Percentiles rank a stretch among this genome's conserved stretches.
Conservation (phyloP, 2,113 vertebrate species). For the Cygnus atratus region DNA sequence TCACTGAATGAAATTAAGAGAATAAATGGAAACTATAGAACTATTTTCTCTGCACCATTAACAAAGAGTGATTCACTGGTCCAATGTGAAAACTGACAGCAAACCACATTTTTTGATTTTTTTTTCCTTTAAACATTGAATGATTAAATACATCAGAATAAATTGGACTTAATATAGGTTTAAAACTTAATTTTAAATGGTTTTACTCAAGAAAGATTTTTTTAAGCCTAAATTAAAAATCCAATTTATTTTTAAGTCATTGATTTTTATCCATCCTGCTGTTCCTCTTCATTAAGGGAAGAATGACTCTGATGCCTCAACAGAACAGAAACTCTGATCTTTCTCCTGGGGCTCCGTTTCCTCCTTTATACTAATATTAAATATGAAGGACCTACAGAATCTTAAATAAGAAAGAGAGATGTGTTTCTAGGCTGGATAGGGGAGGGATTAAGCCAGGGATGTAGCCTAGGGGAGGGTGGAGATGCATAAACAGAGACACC, state of each 20-base stretch:
- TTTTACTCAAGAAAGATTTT: constrained; percentile 1
- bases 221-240: constrained; percentile 31
- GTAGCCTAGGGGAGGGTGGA: neutral
- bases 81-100: neutral
- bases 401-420: constrained; percentile 18
- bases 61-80: neutral
- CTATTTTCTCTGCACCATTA: neutral
- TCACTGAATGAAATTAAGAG: neutral
- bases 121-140: neutral
- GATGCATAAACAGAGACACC: neutral
- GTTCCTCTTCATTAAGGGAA: constrained; percentile 55
- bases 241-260: constrained; percentile 29
- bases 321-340: constrained; percentile 58
- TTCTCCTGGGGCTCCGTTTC: constrained; percentile 41
- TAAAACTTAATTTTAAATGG: constrained; percentile 22
- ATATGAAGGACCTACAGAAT: constrained; percentile 44
- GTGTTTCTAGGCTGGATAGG: neutral
- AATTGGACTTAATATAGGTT: neutral
- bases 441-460: constrained; percentile 19
- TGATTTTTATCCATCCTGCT: constrained; percentile 58
- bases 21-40: neutral
- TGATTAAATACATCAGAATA: constrained; percentile 19
- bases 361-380: constrained; percentile 45
- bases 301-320: constrained; percentile 26
- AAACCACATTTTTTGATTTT: neutral